Evolutionary conservation across 1,140 invertebrate genomes (phyloP).

Genomic region (Macrotrachela quadricornifera): DNA sequence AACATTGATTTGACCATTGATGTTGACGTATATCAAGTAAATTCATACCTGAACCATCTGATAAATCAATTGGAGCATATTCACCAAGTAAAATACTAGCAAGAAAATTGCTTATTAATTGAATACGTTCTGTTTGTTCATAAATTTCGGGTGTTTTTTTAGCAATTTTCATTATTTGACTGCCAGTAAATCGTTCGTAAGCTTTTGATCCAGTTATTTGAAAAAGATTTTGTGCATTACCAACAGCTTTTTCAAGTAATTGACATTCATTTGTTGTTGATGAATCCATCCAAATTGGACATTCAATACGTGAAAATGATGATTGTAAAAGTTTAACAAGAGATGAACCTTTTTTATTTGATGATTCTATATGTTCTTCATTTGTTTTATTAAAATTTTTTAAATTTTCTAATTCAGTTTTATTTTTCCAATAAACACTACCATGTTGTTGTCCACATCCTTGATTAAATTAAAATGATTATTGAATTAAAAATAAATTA

Average conservation of each 20-base stretch:
- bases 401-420: slow-evolving; percentile 31
- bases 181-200: slow-evolving; percentile 75
- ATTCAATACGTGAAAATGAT: slow-evolving; percentile 49
- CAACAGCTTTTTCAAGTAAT: slow-evolving; percentile 51
- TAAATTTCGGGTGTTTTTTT: slow-evolving; percentile 50
- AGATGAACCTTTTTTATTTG: not conserved
- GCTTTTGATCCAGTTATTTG: slow-evolving; percentile 69
- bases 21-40: slow-evolving; percentile 59
- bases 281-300: slow-evolving; percentile 91
- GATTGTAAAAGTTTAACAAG: slow-evolving; percentile 15
- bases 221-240: slow-evolving; percentile 50
- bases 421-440: slow-evolving; percentile 71
- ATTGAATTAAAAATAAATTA: too few species aligned
- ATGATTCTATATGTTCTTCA: not conserved
- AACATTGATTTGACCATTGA: slow-evolving; percentile 49
- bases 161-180: slow-evolving; percentile 71
- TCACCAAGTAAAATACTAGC: slow-evolving; percentile 66
- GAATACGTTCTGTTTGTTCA: slow-evolving; percentile 62
- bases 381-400: not conserved
- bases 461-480: slow-evolving; percentile 10
- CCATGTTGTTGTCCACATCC: slow-evolving; percentile 59
- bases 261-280: slow-evolving; percentile 59
- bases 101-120: slow-evolving; percentile 70
- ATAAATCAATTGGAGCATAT: slow-evolving; percentile 67
- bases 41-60: slow-evolving; percentile 91